A percentile compares a stretch with the other conserved stretches of the same genome.
Evolutionary conservation across 37 sponge, comb jelly and placozoan genomes (phyloP).

Genomic region (Hexactinellida sp.): DNA sequence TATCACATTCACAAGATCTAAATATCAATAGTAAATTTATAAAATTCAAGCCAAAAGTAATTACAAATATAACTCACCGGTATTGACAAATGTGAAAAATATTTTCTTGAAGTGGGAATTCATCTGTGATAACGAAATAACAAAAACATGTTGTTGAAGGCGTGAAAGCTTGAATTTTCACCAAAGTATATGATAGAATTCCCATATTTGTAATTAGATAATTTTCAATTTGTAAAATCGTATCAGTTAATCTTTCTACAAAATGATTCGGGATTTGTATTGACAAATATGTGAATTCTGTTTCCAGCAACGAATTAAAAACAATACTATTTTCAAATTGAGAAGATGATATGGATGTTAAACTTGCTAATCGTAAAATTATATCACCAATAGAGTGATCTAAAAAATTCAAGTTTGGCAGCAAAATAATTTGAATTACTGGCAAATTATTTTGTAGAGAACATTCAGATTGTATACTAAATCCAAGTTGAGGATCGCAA

Average conservation of each 20-base stretch:
- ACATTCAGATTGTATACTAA: neutral
- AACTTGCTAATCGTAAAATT: neutral
- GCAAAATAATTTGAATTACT: neutral
- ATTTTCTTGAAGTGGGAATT: neutral
- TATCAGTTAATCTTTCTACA: too few species aligned
- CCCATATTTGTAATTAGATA: neutral
- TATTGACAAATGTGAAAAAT: neutral
- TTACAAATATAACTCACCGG: neutral
- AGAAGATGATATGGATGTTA: neutral
- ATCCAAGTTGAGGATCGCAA: neutral
- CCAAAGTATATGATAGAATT: neutral
- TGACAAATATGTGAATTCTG: neutral
- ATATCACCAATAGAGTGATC: neutral
- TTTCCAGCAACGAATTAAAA: neutral
- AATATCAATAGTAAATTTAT: neutral
- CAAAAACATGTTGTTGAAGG: neutral
- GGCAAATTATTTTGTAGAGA: neutral
- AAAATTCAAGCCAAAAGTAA: neutral
- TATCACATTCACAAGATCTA: neutral
- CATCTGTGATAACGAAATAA: neutral
- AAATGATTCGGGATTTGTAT: neutral
- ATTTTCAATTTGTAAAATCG: neutral
- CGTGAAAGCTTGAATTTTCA: neutral
- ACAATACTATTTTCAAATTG: neutral
- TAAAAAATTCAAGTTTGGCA: neutral